Conservation (phyloP, 2,888 invertebrate genomes). For the Thalpophila matura region DNA sequence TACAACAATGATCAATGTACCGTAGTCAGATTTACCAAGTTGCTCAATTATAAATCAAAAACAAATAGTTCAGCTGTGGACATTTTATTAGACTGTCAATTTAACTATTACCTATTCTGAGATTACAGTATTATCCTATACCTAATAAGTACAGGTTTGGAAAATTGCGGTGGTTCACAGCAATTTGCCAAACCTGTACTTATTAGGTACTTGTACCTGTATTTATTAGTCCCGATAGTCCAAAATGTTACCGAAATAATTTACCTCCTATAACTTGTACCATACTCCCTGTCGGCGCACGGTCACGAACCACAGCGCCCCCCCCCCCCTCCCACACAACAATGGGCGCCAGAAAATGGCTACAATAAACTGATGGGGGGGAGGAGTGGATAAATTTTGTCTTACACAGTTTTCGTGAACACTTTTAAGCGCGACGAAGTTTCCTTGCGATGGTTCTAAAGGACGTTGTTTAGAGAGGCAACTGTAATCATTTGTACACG, state of each 20-base stretch:
- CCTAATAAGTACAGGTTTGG: too few relatives aligned
- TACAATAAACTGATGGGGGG: conserved; percentile 72
- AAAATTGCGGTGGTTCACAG: too few relatives aligned
- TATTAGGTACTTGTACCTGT: too few relatives aligned
- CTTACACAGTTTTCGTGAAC: conserved; percentile 60
- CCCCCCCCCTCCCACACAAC: conserved; percentile 61
- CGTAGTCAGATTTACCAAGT: too few relatives aligned
- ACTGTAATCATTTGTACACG: not conserved
- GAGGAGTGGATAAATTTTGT: conserved; percentile 68
- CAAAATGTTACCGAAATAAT: not conserved
- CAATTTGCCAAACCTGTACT: too few relatives aligned
- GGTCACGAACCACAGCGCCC: conserved; percentile 67
- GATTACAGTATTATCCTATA: too few relatives aligned
- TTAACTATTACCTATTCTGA: too few relatives aligned
- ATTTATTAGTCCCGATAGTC: too few relatives aligned
- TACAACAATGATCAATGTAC: too few relatives aligned
- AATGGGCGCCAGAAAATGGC: conserved; percentile 72
- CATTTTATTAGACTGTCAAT: too few relatives aligned
- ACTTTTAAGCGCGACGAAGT: conserved; percentile 54
- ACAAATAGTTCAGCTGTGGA: too few relatives aligned
- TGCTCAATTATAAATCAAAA: too few relatives aligned
- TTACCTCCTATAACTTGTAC: conserved; percentile 32
- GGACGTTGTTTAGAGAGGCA: not conserved
- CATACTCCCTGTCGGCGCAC: conserved; percentile 50
- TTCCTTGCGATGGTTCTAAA: conserved; percentile 22